Evolutionary conservation across 2,113 vertebrate species (phyloP).

Genomic region (Hippocampus comes): DNA sequence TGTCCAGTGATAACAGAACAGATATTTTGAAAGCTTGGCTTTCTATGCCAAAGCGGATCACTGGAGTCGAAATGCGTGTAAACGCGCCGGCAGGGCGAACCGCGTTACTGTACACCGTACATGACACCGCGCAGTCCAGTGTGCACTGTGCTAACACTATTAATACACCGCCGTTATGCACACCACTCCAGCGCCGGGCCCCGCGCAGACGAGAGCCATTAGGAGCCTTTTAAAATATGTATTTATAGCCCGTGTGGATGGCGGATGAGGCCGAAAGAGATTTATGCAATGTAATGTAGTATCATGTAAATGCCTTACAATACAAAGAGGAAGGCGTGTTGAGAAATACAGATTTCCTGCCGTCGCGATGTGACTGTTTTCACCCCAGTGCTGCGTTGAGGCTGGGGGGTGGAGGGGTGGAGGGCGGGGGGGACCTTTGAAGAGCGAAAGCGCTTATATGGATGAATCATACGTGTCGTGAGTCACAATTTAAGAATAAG

Average conservation of each 20-base stretch:
- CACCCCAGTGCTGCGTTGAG: neutral
- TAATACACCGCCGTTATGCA: constrained; percentile 16
- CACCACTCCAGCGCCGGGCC: constrained; percentile 22
- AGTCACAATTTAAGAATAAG: constrained; percentile 34
- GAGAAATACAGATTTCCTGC: constrained; percentile 28
- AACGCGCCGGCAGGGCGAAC: neutral
- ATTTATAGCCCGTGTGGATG: constrained; percentile 59
- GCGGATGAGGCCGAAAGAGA: constrained; percentile 55
- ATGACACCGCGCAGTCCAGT: neutral
- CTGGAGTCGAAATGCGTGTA: neutral
- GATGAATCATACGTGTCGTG: constrained; percentile 45
- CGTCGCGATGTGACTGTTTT: constrained; percentile 18
- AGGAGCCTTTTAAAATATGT: constrained; percentile 48
- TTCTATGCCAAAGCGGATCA: neutral
- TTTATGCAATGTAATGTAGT: constrained; percentile 60
- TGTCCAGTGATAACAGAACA: neutral
- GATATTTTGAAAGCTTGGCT: neutral
- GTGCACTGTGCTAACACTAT: constrained; percentile 1
- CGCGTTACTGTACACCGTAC: neutral
- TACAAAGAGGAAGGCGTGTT: constrained; percentile 19
- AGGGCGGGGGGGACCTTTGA: neutral
- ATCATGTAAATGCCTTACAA: constrained; percentile 11
- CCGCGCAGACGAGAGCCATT: constrained; percentile 54
- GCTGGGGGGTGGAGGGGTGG: neutral
- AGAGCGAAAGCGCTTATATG: constrained; percentile 27